Percentiles rank a stretch among this genome's conserved stretches.
These are phyloP conservation scores for Nixonia krombeini DNA, from an alignment of 1,140 invertebrate genomes.

Conservation along the genomic window DNA sequence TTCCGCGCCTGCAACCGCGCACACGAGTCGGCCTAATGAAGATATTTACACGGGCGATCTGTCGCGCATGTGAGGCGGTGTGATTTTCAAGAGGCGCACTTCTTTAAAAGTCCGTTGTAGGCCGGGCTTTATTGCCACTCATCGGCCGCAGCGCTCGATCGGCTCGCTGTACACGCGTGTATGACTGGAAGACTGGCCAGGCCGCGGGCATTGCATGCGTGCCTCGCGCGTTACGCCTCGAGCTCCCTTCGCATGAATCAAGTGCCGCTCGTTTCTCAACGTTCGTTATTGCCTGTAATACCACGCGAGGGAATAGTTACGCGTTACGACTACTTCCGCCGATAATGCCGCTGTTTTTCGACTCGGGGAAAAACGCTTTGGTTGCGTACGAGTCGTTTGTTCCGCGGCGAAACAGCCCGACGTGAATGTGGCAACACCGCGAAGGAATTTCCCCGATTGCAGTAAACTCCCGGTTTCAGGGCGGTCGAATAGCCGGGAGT, in stretches of 20 bases:
- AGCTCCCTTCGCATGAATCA: constrained; percentile 14
- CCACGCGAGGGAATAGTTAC: constrained; percentile 12
- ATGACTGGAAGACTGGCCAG: constrained; percentile 8
- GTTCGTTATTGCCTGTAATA: background rate
- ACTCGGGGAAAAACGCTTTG: background rate
- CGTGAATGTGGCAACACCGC: too few species aligned
- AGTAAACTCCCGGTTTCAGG: too few species aligned
- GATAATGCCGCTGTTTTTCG: constrained; percentile 13
- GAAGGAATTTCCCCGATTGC: too few species aligned
- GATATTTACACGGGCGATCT: constrained; percentile 59
- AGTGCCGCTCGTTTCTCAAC: background rate
- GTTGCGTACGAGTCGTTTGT: background rate
- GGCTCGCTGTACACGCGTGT: constrained; percentile 4
- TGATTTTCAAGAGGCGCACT: constrained; percentile 10
- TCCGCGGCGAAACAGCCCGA: too few species aligned
- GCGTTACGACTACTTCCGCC: constrained; percentile 12
- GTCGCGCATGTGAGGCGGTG: constrained; percentile 46
- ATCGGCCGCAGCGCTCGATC: constrained; percentile 1
- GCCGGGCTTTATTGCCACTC: constrained; percentile 12
- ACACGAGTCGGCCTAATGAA: constrained; percentile 52
- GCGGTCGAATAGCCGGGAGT: too few species aligned
- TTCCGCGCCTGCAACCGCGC: too few species aligned
- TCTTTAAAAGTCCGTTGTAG: constrained; percentile 7
- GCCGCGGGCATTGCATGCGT: constrained; percentile 9
- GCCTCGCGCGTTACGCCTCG: constrained; percentile 22